Conservation (phyloP, 2,888 invertebrate species). For the Tipula unca region DNA sequence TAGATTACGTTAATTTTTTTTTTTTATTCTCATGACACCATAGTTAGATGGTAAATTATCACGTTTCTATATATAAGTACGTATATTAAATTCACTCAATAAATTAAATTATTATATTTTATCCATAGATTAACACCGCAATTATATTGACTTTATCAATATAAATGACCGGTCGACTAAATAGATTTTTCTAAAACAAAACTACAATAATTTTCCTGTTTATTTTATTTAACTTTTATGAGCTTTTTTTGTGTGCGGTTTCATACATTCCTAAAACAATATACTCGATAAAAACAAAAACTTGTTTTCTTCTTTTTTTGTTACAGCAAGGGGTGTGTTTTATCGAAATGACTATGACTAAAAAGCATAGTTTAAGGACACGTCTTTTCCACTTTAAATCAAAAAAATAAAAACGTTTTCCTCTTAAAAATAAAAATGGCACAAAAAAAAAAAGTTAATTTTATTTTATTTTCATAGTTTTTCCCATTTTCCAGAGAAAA, state of each 20-base stretch:
- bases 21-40: background rate
- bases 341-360: background rate
- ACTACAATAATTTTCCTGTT: background rate
- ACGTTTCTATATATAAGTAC: background rate
- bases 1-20: too few species aligned
- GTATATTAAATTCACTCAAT: background rate
- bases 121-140: background rate
- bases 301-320: background rate
- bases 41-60: background rate
- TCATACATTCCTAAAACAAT: background rate
- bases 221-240: background rate
- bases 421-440: background rate
- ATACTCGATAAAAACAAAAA: background rate
- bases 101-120: background rate
- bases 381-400: background rate
- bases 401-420: background rate
- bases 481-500: background rate
- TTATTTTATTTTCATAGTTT: conserved; percentile 8
- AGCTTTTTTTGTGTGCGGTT: background rate
- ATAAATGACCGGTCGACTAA: background rate
- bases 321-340: background rate
- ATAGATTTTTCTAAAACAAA: background rate
- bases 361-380: background rate
- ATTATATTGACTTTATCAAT: background rate
- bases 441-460: background rate